Conservation (phyloP, 2,888 invertebrate genomes). For the Scrobipalpa costella region DNA sequence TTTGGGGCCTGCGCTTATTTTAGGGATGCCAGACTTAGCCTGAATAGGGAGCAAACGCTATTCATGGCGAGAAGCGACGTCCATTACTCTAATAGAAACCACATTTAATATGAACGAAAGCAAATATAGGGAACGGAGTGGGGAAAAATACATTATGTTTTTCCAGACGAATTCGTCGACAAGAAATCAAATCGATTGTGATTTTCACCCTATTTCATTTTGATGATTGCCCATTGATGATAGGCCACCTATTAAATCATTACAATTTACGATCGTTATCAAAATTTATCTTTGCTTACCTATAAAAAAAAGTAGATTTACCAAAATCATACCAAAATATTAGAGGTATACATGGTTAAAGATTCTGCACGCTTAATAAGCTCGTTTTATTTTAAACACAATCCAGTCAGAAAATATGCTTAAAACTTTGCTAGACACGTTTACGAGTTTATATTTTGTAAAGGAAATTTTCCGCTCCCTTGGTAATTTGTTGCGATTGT, state of each 20-base stretch:
- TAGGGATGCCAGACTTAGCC: background rate
- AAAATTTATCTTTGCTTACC: too few relatives aligned
- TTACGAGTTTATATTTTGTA: background rate
- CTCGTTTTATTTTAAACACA: background rate
- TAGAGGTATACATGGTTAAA: background rate
- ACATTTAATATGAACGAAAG: background rate
- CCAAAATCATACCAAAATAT: too few relatives aligned
- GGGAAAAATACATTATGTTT: too few relatives aligned
- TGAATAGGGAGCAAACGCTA: background rate
- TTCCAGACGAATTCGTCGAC: too few relatives aligned
- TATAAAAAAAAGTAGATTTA: too few relatives aligned
- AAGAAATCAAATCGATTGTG: too few relatives aligned
- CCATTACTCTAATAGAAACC: slow-evolving; percentile 5
- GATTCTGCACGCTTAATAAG: background rate
- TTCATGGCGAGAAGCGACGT: background rate
- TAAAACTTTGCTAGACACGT: slow-evolving; percentile 5
- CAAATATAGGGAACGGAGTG: background rate
- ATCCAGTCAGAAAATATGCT: background rate
- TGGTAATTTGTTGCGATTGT: slow-evolving; percentile 10
- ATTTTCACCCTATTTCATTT: too few relatives aligned
- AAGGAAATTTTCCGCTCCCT: slow-evolving; percentile 7
- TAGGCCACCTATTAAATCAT: too few relatives aligned
- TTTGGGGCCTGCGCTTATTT: background rate
- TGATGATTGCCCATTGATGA: too few relatives aligned
- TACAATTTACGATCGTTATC: too few relatives aligned